Conservation (phyloP, 1,140 invertebrate genomes). For the Centruroides sculpturatus region DNA sequence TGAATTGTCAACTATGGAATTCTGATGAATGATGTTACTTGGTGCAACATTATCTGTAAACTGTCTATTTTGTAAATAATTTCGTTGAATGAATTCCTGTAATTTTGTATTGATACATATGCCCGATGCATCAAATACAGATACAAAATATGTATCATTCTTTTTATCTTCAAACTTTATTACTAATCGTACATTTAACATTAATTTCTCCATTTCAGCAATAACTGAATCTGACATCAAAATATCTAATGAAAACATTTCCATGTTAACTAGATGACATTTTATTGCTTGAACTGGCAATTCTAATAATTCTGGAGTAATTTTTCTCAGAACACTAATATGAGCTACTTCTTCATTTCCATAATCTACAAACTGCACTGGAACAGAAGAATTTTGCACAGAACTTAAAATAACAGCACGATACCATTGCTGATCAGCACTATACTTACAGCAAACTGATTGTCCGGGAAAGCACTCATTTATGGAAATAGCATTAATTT, state of each 20-base stretch:
- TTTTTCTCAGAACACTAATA: conserved; percentile 12
- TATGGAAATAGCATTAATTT: background rate
- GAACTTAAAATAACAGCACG: conserved; percentile 18
- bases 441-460: conserved; percentile 55
- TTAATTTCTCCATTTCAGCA: no score
- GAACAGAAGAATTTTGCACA: conserved; percentile 36
- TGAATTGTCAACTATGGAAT: no score
- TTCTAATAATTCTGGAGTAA: conserved; percentile 44
- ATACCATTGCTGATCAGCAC: conserved; percentile 54
- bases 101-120: no score
- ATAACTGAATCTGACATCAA: background rate
- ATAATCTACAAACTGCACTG: conserved; percentile 55
- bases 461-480: conserved; percentile 31
- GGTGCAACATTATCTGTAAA: no score
- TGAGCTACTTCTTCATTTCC: conserved; percentile 48
- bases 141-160: no score
- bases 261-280: conserved; percentile 46
- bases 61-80: no score
- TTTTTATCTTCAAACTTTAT: no score
- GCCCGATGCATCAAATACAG: no score
- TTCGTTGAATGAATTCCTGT: no score
- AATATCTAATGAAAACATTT: conserved; percentile 18
- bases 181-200: no score
- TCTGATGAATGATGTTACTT: no score
- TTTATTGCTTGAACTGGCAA: conserved; percentile 52